Percentiles rank a stretch among this genome's conserved stretches.
These are phyloP conservation scores for Pseudoatta argentina DNA, from an alignment of 1,140 invertebrate genomes.

Conservation along the genomic window DNA sequence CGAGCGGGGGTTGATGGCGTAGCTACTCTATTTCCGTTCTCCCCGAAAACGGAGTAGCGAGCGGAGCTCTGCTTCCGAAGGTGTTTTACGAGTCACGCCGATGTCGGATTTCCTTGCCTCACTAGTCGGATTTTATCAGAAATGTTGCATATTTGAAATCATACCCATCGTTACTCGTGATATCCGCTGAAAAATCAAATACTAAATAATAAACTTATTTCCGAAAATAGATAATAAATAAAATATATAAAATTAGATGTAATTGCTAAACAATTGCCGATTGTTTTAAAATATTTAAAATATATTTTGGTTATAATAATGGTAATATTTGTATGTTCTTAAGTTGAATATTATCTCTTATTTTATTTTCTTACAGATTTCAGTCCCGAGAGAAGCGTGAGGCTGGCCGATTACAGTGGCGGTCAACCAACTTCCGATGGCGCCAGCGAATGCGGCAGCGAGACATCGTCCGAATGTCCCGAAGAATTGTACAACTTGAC, in stretches of 20 bases:
- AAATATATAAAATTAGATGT: not conserved
- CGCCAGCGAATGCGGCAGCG: constrained; percentile 84
- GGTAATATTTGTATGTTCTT: not conserved
- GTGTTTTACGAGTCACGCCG: constrained; percentile 53
- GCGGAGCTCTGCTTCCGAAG: constrained; percentile 47
- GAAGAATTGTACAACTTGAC: constrained; percentile 92
- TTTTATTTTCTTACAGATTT: constrained; percentile 75
- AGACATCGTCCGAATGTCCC: constrained; percentile 87
- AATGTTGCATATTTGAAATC: not conserved
- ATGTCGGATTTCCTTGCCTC: constrained; percentile 19
- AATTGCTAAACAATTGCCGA: not conserved
- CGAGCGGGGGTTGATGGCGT: constrained; percentile 36
- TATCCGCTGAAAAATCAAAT: constrained; percentile 4
- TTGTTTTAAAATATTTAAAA: not conserved
- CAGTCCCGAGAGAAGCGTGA: constrained; percentile 81
- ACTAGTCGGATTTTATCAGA: not conserved
- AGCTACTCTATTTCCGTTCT: constrained; percentile 83
- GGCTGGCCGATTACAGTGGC: constrained; percentile 81
- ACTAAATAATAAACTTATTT: not conserved
- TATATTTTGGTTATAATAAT: not conserved
- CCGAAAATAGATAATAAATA: not conserved
- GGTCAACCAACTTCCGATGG: constrained; percentile 84
- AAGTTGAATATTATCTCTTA: not conserved
- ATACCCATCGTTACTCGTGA: too few relatives aligned
- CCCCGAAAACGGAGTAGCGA: constrained; percentile 76